Evolutionary conservation across 2,113 vertebrate species (phyloP).

Genomic region (Balaeniceps rex): DNA sequence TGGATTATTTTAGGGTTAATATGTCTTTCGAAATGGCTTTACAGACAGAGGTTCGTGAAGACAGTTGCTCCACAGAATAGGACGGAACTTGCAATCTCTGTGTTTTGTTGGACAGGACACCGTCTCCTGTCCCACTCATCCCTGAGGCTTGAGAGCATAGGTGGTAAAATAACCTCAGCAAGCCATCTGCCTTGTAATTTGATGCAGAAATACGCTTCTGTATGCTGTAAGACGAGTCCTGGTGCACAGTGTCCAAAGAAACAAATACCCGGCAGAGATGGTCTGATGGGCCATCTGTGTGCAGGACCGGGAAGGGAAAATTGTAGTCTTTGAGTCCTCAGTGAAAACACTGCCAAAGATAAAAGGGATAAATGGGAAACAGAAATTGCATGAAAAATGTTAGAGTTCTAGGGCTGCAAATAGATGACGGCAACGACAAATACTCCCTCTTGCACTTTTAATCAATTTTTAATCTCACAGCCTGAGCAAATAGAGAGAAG

Average conservation of each 20-base stretch:
- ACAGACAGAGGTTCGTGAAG: background rate
- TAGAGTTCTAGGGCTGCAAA: background rate
- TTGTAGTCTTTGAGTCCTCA: background rate
- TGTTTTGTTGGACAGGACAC: background rate
- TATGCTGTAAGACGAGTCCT: background rate
- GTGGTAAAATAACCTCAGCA: background rate
- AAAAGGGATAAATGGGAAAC: background rate
- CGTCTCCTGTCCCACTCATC: background rate
- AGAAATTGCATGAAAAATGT: background rate
- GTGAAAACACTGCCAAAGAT: background rate
- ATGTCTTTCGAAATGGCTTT: background rate
- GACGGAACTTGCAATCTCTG: background rate
- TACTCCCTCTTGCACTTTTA: background rate
- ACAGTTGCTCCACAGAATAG: background rate
- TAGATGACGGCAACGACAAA: background rate
- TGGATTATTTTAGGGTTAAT: background rate
- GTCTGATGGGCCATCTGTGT: background rate
- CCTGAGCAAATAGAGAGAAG: background rate
- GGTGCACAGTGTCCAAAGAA: background rate
- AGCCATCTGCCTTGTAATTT: background rate
- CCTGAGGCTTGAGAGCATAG: background rate
- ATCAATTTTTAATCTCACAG: background rate
- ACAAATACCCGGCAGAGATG: background rate
- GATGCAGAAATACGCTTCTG: background rate
- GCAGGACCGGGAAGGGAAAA: background rate